Evolutionary conservation across 2,888 invertebrate species (phyloP).

Genomic region (Nomada fabriciana): DNA sequence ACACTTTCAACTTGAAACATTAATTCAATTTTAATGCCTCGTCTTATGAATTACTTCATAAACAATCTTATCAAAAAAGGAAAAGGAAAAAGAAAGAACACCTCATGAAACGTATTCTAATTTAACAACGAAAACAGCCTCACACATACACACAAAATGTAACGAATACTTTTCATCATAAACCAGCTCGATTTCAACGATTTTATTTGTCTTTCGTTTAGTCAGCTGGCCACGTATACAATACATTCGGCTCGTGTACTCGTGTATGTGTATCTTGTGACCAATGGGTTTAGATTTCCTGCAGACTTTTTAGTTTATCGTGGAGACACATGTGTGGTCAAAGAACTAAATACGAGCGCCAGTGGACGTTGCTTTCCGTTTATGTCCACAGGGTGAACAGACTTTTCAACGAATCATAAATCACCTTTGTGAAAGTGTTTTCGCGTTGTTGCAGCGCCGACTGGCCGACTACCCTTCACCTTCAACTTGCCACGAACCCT

Average conservation of each 20-base stretch:
- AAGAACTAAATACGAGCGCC: background rate
- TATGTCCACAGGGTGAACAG: conserved; percentile 8
- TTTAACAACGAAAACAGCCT: no score
- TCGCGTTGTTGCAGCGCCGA: background rate
- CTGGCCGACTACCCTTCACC: conserved; percentile 33
- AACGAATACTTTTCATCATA: no score
- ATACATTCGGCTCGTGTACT: no score
- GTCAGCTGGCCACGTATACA: background rate
- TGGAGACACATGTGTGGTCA: background rate
- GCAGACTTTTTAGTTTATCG: conserved; percentile 11
- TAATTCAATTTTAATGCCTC: conserved; percentile 23
- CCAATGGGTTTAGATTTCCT: conserved; percentile 20
- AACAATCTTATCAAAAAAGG: background rate
- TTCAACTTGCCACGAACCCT: conserved; percentile 22
- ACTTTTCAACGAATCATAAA: conserved; percentile 17
- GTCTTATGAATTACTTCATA: background rate
- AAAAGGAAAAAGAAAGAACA: no score
- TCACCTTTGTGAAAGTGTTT: conserved; percentile 25
- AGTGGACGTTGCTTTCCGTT: background rate
- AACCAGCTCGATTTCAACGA: no score
- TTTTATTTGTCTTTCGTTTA: background rate
- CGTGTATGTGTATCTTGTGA: conserved; percentile 2
- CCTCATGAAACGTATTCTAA: no score
- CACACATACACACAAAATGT: no score
- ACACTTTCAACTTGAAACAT: conserved; percentile 34